Percentiles rank a stretch among this genome's conserved stretches.
Evolutionary conservation across 2,888 invertebrate genomes (phyloP).

Genomic region (Ephialtes manifestator): DNA sequence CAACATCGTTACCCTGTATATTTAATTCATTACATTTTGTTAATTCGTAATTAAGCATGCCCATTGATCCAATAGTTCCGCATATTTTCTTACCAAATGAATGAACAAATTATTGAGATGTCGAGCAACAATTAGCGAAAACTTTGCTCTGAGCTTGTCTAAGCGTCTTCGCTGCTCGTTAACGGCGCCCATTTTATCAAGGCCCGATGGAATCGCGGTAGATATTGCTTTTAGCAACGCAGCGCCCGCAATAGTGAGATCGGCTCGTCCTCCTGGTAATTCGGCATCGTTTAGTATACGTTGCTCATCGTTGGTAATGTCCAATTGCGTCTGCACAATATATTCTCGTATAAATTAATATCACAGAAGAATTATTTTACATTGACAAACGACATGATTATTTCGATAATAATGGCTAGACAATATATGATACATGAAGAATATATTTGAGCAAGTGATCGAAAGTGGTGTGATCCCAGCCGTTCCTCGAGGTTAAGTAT

Average conservation of each 20-base stretch:
- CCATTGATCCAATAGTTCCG: neutral
- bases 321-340: conserved; percentile 88
- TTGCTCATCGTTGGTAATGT: conserved; percentile 90
- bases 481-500: too few relatives aligned
- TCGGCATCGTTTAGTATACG: conserved; percentile 91
- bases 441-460: too few relatives aligned
- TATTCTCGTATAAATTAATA: neutral
- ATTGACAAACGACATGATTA: neutral
- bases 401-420: neutral
- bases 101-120: conserved; percentile 98
- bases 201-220: conserved; percentile 81
- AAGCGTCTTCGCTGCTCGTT: conserved; percentile 93
- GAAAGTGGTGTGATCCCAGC: too few relatives aligned
- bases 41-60: neutral
- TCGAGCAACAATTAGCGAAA: conserved; percentile 94
- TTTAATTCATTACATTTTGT: conserved; percentile 10
- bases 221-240: conserved; percentile 91
- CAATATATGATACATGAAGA: too few relatives aligned
- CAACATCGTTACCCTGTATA: conserved; percentile 89
- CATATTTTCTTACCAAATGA: conserved; percentile 89
- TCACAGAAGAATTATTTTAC: neutral
- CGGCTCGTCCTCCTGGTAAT: conserved; percentile 89
- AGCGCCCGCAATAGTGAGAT: conserved; percentile 91
- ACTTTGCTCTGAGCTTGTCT: conserved; percentile 92
- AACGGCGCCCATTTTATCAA: conserved; percentile 90